These are phyloP conservation scores for Ranitomeya imitator DNA, from an alignment of 2,113 vertebrate genomes.

Conservation along the genomic window DNA sequence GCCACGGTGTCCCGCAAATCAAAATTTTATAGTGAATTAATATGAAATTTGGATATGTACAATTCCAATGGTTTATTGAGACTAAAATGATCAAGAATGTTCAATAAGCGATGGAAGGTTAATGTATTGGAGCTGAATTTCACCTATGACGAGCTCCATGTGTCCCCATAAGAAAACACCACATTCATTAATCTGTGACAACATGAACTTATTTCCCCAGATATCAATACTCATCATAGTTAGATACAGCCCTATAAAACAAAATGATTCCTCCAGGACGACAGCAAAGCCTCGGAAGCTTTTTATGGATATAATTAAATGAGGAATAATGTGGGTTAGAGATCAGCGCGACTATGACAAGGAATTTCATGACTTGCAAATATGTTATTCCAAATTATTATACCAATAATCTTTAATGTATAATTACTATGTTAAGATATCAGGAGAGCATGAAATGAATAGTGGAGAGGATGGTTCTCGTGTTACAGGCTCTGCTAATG, in stretches of 20 bases:
- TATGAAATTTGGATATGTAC: not conserved
- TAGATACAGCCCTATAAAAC: constrained; percentile 29
- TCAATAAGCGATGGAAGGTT: not conserved
- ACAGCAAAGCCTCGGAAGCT: not conserved
- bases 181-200: constrained; percentile 25
- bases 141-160: not conserved
- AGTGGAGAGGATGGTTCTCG: not conserved
- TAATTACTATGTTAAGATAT: constrained; percentile 22
- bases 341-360: constrained; percentile 15
- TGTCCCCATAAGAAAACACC: not conserved
- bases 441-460: constrained; percentile 26
- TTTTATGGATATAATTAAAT: constrained; percentile 42
- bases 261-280: constrained; percentile 44
- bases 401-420: constrained; percentile 38
- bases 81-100: not conserved
- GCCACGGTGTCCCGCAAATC: too few species aligned
- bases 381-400: constrained; percentile 43
- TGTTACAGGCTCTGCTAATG: not conserved
- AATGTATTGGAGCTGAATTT: not conserved
- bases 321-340: constrained; percentile 23
- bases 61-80: not conserved
- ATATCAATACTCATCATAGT: constrained; percentile 29
- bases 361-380: constrained; percentile 42
- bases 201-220: constrained; percentile 44
- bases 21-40: not conserved